phyloP scores from a whole-genome alignment of 1,140 invertebrate genomes.

The Luehdorfia chinensis region DNA sequence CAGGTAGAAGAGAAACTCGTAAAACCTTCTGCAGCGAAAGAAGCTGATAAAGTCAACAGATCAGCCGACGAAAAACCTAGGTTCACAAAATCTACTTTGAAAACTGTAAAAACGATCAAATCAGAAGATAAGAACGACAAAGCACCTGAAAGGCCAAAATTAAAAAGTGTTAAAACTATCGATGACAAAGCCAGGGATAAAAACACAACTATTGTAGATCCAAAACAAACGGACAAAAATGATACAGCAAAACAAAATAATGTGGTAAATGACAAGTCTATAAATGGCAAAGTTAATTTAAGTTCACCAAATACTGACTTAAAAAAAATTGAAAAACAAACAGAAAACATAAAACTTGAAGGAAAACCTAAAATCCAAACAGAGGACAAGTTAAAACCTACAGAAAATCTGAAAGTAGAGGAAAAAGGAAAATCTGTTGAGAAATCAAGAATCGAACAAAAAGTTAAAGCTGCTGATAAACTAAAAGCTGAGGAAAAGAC shows the following conservation, averaged over 20 bases:
- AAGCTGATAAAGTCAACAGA: conserved; percentile 47
- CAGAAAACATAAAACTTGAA: conserved; percentile 24
- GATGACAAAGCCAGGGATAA: conserved; percentile 65
- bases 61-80: conserved; percentile 52
- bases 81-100: conserved; percentile 56
- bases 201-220: conserved; percentile 59
- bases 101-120: conserved; percentile 38
- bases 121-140: conserved; percentile 52
- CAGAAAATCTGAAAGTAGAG: conserved; percentile 21
- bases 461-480: conserved; percentile 18
- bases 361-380: conserved; percentile 19
- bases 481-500: conserved; percentile 1
- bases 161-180: conserved; percentile 59
- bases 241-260: conserved; percentile 41
- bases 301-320: conserved; percentile 33
- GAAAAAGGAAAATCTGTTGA: conserved; percentile 21
- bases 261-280: conserved; percentile 38
- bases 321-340: conserved; percentile 38
- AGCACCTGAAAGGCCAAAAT: conserved; percentile 50
- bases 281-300: conserved; percentile 37
- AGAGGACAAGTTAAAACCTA: conserved; percentile 17
- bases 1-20: conserved; percentile 57
- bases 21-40: conserved; percentile 59
- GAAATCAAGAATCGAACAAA: conserved; percentile 15
- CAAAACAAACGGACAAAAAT: conserved; percentile 50